Conservation (phyloP, 2,797 vertebrate genomes). For the Microhierax caerulescens region DNA sequence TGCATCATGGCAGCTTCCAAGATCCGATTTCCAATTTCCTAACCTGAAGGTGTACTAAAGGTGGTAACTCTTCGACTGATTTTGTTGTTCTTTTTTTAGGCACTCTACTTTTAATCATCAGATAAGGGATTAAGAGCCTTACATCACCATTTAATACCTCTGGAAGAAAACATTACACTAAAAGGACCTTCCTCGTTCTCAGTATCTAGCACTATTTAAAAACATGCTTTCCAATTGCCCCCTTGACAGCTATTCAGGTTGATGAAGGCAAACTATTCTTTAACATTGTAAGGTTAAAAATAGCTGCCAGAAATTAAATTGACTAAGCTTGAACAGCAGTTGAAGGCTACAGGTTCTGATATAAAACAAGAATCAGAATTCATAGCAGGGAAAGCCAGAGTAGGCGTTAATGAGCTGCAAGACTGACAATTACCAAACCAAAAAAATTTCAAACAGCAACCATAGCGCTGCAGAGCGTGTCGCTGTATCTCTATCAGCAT, state of each 20-base stretch:
- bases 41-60: neutral
- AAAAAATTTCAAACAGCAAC: constrained; percentile 12
- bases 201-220: neutral
- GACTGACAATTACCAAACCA: neutral
- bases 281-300: neutral
- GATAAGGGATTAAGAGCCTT: constrained; percentile 1
- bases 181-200: neutral
- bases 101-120: neutral
- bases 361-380: neutral
- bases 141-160: neutral
- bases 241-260: neutral
- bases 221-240: neutral
- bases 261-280: neutral
- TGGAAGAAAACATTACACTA: neutral
- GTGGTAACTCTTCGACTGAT: neutral
- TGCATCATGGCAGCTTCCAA: neutral
- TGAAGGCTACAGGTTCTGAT: neutral
- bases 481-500: neutral
- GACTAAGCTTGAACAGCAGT: neutral
- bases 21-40: neutral
- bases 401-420: neutral
- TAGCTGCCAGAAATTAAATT: neutral
- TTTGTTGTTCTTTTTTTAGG: neutral
- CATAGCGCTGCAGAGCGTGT: accelerated
- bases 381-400: neutral